A percentile compares a stretch with the other conserved stretches of the same genome.
phyloP scores from a whole-genome alignment of 2,888 invertebrate genomes.

The Erpobdella octoculata region DNA sequence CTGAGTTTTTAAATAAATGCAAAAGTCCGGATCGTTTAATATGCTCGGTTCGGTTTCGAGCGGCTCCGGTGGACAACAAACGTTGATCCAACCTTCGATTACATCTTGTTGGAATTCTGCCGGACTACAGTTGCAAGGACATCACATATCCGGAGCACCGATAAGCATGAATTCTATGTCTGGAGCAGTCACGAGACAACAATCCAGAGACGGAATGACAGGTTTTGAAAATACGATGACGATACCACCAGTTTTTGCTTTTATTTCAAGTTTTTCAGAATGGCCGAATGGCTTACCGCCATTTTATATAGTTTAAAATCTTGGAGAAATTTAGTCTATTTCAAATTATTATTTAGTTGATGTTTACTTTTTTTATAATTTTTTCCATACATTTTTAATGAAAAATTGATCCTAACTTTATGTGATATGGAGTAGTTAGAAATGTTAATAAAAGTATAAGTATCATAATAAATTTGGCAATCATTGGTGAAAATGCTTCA shows the following conservation, averaged over 20 bases:
- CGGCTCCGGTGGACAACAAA: conserved; percentile 18
- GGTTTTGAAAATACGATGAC: too few relatives aligned
- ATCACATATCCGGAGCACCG: background rate
- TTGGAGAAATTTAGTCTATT: background rate
- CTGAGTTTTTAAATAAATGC: background rate
- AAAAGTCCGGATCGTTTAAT: conserved; percentile 11
- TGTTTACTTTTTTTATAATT: too few relatives aligned
- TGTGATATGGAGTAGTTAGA: too few relatives aligned
- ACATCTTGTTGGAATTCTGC: conserved; percentile 24
- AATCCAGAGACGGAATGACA: background rate
- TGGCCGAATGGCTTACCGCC: too few relatives aligned
- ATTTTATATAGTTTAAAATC: background rate
- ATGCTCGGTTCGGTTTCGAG: conserved; percentile 7
- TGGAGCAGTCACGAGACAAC: conserved; percentile 6
- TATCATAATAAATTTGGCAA: too few relatives aligned
- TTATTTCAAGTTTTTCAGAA: too few relatives aligned
- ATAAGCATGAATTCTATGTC: background rate
- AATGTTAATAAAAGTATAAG: too few relatives aligned
- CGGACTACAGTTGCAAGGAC: conserved; percentile 2
- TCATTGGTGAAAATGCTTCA: too few relatives aligned
- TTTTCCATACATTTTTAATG: too few relatives aligned
- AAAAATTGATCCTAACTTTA: too few relatives aligned
- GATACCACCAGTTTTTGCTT: too few relatives aligned
- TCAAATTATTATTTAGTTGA: background rate
- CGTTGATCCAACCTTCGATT: conserved; percentile 23